These are phyloP conservation scores for Dicrostonyx torquatus DNA, from an alignment of 2,797 vertebrate genomes.

Conservation along the genomic window DNA sequence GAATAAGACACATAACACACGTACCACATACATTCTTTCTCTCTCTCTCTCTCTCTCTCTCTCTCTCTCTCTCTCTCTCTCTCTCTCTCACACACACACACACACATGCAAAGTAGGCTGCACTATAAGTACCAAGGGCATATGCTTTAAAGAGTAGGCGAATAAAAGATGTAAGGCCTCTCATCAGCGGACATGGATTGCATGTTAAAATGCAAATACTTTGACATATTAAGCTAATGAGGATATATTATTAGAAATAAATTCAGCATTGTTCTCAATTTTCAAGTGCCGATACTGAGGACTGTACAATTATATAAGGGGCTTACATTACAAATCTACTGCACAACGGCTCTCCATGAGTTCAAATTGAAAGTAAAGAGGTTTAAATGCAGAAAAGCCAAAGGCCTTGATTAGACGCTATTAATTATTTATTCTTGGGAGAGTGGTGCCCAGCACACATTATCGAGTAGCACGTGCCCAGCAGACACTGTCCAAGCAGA, in stretches of 20 bases:
- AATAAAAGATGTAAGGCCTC: background rate
- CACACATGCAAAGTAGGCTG: background rate
- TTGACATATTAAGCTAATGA: conserved; percentile 2
- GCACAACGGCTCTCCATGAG: background rate
- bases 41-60: background rate
- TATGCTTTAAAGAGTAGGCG: background rate
- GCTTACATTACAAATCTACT: background rate
- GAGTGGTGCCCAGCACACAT: background rate
- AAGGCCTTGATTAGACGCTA: conserved; percentile 43
- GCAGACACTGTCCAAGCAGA: background rate
- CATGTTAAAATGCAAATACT: conserved; percentile 27
- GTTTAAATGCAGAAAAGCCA: background rate
- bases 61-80: background rate
- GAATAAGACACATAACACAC: background rate
- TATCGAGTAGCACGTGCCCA: background rate
- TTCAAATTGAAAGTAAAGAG: background rate
- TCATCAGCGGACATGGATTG: background rate
- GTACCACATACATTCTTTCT: background rate
- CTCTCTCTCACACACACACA: background rate
- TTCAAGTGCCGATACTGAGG: background rate
- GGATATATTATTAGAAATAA: conserved; percentile 22
- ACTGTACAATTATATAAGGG: background rate
- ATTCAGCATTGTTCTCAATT: conserved; percentile 29
- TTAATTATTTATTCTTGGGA: conserved; percentile 12
- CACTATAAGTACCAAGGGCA: background rate